Base-by-base conservation (phyloP, 2,113 vertebrate genomes). In the Microtus montanus region DNA sequence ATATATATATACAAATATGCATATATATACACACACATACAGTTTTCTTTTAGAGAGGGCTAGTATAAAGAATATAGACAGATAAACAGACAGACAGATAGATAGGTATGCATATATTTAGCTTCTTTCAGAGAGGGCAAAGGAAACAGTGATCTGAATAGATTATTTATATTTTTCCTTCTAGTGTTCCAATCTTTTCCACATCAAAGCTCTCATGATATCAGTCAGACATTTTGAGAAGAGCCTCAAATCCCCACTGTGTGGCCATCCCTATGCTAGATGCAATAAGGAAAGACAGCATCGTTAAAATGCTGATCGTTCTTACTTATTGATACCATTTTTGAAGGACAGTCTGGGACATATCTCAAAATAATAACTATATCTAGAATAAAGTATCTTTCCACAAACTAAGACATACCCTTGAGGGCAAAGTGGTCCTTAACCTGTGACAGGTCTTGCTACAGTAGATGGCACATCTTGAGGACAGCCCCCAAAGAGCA, bases 341-440 rank as follows among this genome's bases (percentile, higher is more conserved):
- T 8, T 92, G 61, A 93, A 77, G n/a, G 22, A 71, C 1, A 3
- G 11, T 47, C 2, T 47, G 4, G 41, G 35, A 33, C 6, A 6
- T 52, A 58, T 61, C 52, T 89, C 47, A 90, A 92, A 88, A 68
- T 68, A 61, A 28, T 73, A 38, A 14, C 52, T 80, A 80, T 35
- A 90, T 84, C 49, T 75, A 90, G 41, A 89, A 92, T 88, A 92
- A 87, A 75, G 74, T 89, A 68, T 91, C 68, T 89, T 95, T 63
- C 74, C 26, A 82, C 44, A 85, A 58, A 83, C 52, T 92, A 49
- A 91, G 92, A 80, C 12, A 44, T 84, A n/a, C 17, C 19, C 70
- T 61, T 61, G 15, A 35, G 44, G 90, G 35, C 33, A 78, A 52
- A 77, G 26, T 77, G 71, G 64, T 71, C 6, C 66, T 86, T 71